A percentile compares a stretch with the other conserved stretches of the same genome.
These are phyloP conservation scores for Megalops atlanticus DNA, from an alignment of 2,113 vertebrate species.

Conservation along the genomic window DNA sequence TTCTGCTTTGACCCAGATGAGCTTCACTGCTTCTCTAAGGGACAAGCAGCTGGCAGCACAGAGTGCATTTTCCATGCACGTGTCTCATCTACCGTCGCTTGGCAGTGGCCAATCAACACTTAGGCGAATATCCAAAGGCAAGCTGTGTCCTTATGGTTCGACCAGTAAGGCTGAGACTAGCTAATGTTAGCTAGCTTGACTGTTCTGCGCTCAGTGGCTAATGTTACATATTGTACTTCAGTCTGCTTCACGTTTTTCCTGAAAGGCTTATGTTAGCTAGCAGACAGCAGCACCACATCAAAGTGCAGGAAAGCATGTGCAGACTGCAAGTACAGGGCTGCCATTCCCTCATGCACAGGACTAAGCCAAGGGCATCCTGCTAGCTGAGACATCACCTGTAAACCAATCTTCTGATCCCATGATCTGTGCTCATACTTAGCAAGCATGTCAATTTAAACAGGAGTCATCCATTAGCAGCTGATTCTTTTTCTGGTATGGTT, in stretches of 20 bases:
- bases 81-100: background rate
- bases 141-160: background rate
- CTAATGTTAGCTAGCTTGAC: too few relatives aligned
- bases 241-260: background rate
- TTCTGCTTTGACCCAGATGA: background rate
- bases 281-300: too few relatives aligned
- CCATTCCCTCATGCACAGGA: background rate
- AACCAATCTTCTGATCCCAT: too few relatives aligned
- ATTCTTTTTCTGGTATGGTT: too few relatives aligned
- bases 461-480: background rate
- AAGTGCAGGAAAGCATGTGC: too few relatives aligned
- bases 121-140: background rate
- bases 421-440: background rate
- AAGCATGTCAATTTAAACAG: background rate
- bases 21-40: background rate
- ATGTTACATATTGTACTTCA: too few relatives aligned
- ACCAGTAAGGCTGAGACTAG: too few relatives aligned
- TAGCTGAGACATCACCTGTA: background rate
- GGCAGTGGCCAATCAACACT: background rate
- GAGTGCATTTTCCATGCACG: background rate
- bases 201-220: too few relatives aligned
- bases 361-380: background rate
- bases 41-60: background rate
- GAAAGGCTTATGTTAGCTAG: background rate
- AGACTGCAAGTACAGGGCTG: too few relatives aligned